phyloP scores from a whole-genome alignment of 2,797 vertebrate species.

The Synaphobranchus kaupii region DNA sequence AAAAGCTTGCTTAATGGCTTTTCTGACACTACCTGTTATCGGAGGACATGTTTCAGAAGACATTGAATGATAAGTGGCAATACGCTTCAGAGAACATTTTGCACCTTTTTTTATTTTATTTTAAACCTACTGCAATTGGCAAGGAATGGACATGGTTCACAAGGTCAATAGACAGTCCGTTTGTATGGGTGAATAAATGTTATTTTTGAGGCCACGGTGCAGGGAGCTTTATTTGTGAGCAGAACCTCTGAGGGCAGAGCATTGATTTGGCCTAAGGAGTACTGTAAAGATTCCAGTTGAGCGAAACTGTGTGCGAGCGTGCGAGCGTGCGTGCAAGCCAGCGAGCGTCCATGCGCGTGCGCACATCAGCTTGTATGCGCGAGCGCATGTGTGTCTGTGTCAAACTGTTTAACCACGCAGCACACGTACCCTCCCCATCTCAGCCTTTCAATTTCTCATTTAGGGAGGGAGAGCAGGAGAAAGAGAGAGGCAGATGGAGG shows the following conservation, averaged over 20 bases:
- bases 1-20: conserved; percentile 17
- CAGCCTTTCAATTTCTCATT: conserved; percentile 81
- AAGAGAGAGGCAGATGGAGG: conserved; percentile 66
- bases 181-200: conserved; percentile 32
- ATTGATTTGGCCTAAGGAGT: conserved; percentile 15
- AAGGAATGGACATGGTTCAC: conserved; percentile 17
- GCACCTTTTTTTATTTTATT: background rate
- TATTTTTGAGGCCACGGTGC: conserved; percentile 28
- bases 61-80: conserved; percentile 6
- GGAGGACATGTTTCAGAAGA: background rate
- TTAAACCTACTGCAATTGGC: background rate
- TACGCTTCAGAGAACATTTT: background rate
- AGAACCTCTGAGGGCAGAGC: conserved; percentile 12
- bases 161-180: background rate
- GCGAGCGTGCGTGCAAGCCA: conserved; percentile 36
- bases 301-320: conserved; percentile 9
- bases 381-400: conserved; percentile 42
- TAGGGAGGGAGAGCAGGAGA: conserved; percentile 67
- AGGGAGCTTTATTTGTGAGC: conserved; percentile 36
- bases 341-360: conserved; percentile 49
- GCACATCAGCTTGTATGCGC: conserved; percentile 52
- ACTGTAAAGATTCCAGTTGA: background rate
- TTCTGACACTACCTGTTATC: background rate
- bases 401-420: conserved; percentile 74
- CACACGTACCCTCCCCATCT: conserved; percentile 78